Percentiles rank a stretch among this genome's conserved stretches.
Evolutionary conservation across 2,888 invertebrate species (phyloP).

Genomic region (Tolmerus cingulatus): DNA sequence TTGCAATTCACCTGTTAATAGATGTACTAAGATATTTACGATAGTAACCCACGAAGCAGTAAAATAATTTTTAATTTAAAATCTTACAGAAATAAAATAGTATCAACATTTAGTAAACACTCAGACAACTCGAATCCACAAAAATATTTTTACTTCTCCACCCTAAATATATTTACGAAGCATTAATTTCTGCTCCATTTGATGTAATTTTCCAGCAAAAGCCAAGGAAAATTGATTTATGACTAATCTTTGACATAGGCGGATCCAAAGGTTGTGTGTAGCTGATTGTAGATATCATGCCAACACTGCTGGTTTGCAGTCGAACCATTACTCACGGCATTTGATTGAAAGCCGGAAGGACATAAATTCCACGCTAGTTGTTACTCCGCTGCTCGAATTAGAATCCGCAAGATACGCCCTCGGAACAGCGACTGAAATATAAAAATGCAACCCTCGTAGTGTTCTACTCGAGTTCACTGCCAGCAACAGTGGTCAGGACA

Average conservation of each 20-base stretch:
- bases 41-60: too few species aligned
- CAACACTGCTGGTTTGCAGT: background rate
- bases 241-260: slow-evolving; percentile 39
- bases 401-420: slow-evolving; percentile 6
- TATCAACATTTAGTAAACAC: background rate
- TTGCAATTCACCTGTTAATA: too few species aligned
- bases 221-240: slow-evolving; percentile 46
- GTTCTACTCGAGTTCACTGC: background rate
- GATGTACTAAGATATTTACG: too few species aligned
- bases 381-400: slow-evolving; percentile 4
- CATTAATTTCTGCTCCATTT: slow-evolving; percentile 42
- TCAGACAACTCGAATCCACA: background rate
- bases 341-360: slow-evolving; percentile 48
- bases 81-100: background rate
- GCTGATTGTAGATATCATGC: slow-evolving; percentile 16
- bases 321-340: background rate
- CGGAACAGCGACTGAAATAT: background rate
- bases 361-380: slow-evolving; percentile 43
- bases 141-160: background rate
- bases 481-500: background rate
- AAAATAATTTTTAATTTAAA: too few species aligned
- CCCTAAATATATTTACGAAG: background rate
- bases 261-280: background rate
- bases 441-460: slow-evolving; percentile 38
- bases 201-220: slow-evolving; percentile 38